Base-by-base conservation (phyloP, 1,140 invertebrate genomes). In the Hesperophylax magnus region DNA sequence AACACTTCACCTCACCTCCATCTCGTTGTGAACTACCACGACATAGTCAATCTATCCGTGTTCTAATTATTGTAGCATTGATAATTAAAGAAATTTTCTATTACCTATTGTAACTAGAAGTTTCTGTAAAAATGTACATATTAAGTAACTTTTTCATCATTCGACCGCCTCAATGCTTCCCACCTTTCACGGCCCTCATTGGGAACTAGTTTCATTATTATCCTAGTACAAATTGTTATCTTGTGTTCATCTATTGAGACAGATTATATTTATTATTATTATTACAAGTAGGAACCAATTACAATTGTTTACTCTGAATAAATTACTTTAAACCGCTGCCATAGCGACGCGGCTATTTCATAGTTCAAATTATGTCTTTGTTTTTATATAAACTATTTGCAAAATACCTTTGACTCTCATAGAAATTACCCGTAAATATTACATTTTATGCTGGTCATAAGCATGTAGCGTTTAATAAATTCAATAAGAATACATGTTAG, bases 81-180 rank as follows among this genome's bases (percentile, higher is more conserved):
- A 58, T 31, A 76, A 18, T 27, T 18, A 22, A 20, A 47, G 20
- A 4, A 53, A 47, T 53, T 53, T 72, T 72, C 69, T 22, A 52
- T 22, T 20, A 72, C n/a, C 20, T 58, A 18, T 75, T 60, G 22
- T 60, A 56, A 31, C 17, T 56, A 34, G 31, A 75, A 75, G 18
- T 7, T 71, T 52, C 22, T 72, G 69, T 72, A 72, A 54, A 72
- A 72, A 72, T 72, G 69, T 72, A 72, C 53, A 72, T 72, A 72
- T 11, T 69, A 72, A 72, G 69, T 24, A 54, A 72, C 20, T 53
- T 22, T 54, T 20, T 39, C 31, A 39, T 34, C 65, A 34, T 34
- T 15, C 63, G 9, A 34, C 27, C 14, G 22, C 63, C 63, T 22
- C 63, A n/a, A 27, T n/a, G 63, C 27, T 67, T 31, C 22, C 27